Conservation (phyloP, 92 coral and sea anemone genomes). For the Paragorgia papillata region DNA sequence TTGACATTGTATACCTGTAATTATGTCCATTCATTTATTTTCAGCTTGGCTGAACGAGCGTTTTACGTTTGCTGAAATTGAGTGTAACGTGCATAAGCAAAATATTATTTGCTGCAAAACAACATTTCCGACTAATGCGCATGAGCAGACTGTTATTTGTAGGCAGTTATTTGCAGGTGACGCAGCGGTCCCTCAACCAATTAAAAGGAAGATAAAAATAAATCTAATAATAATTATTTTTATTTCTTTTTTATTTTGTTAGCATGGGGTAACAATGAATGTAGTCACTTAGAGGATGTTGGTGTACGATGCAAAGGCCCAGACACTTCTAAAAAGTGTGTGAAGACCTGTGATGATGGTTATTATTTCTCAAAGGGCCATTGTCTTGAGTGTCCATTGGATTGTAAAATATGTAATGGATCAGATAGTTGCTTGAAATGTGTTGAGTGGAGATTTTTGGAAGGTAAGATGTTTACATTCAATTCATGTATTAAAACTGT, state of each 20-base stretch:
- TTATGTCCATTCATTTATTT: too few relatives aligned
- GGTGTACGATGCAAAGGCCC: conserved; percentile 94
- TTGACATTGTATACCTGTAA: too few relatives aligned
- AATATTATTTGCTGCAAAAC: too few relatives aligned
- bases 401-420: conserved; percentile 71
- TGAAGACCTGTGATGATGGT: conserved; percentile 72
- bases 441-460: conserved; percentile 60
- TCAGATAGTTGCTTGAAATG: conserved; percentile 68
- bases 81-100: too few relatives aligned
- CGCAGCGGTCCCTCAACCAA: too few relatives aligned
- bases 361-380: conserved; percentile 46
- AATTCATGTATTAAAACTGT: neutral
- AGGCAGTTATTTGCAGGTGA: too few relatives aligned
- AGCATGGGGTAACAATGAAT: conserved; percentile 77
- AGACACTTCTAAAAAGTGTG: conserved; percentile 76
- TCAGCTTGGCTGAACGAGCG: too few relatives aligned
- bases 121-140: too few relatives aligned
- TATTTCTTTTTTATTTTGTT: neutral
- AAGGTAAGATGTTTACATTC: conserved; percentile 62
- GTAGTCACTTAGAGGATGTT: conserved; percentile 96
- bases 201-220: too few relatives aligned
- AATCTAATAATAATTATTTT: too few relatives aligned
- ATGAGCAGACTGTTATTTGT: too few relatives aligned
- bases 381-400: conserved; percentile 74
- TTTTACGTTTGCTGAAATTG: too few relatives aligned